Evolutionary conservation across 2,888 invertebrate genomes (phyloP), one percentile per base, ranked within the genome.

Genomic region (Parochlus steinenii): DNA sequence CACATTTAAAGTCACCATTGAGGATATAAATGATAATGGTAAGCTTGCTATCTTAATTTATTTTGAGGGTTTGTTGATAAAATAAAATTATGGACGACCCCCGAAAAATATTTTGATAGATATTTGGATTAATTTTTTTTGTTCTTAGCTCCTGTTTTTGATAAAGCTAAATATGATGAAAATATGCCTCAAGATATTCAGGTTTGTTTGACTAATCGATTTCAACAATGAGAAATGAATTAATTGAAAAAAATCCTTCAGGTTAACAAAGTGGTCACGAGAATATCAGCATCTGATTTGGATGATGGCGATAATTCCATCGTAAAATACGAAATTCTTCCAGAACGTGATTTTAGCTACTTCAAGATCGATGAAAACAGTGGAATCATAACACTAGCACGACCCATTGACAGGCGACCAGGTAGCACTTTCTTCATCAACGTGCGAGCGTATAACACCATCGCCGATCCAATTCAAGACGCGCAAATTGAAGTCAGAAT

Each of bases 11-110:
- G 82, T 92, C 37, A 73, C 76, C 42, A 81, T 93, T 43, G 74
- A 74, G 50, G 95, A 95, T 59, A 74, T 87, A 51, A 97, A 97
- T 61, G 95, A 97, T 56, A 93, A 93, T 52, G 63, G n/a, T n/a
- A n/a, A n/a, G n/a, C n/a, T n/a, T n/a, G n/a, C n/a, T n/a, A n/a
- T 24, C 20, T 12, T 30, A 26, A 15, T 26, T 31, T 33, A 40
- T 40, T 40, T 31, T 47, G 7, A 31, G 18, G 22, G 25, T 35
- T 14, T 20, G 5, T 24, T 6, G 16, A n/a, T 26, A 25, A 17
- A 6, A 14, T 39, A 16, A 17, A 29, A 35, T 19, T 25, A 28
- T n/a, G n/a, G n/a, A n/a, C n/a, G n/a, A n/a, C n/a, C n/a, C n/a
- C n/a, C n/a, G n/a, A n/a, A n/a, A n/a, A n/a, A n/a, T n/a, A n/a